These are phyloP conservation scores for Epinotia nisella DNA, from an alignment of 2,888 invertebrate species.

Conservation along the genomic window DNA sequence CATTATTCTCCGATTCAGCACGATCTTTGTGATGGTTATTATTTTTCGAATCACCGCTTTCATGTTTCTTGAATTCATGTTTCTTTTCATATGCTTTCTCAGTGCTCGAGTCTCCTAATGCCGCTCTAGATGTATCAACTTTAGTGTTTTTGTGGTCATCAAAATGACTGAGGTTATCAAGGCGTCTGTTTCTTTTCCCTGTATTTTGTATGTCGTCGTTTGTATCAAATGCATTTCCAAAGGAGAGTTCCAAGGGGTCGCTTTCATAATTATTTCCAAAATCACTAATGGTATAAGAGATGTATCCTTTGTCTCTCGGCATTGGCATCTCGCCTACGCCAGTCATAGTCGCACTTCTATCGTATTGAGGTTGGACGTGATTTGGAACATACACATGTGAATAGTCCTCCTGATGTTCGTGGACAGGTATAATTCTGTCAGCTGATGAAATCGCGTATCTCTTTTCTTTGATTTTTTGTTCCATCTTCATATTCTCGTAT, in stretches of 20 bases:
- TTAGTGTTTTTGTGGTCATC: slow-evolving; percentile 30
- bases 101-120: slow-evolving; percentile 49
- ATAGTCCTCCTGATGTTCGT: slow-evolving; percentile 65
- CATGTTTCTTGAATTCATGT: slow-evolving; percentile 55
- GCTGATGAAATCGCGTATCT: slow-evolving; percentile 56
- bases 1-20: slow-evolving; percentile 54
- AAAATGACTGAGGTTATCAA: slow-evolving; percentile 48
- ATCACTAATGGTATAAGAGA: slow-evolving; percentile 70
- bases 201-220: slow-evolving; percentile 48
- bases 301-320: slow-evolving; percentile 66
- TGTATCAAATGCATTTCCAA: slow-evolving; percentile 65
- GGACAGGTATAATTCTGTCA: slow-evolving; percentile 66
- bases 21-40: slow-evolving; percentile 54
- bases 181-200: slow-evolving; percentile 53
- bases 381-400: slow-evolving; percentile 46
- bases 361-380: slow-evolving; percentile 47
- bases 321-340: slow-evolving; percentile 65
- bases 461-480: slow-evolving; percentile 71
- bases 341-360: slow-evolving; percentile 36
- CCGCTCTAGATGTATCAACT: slow-evolving; percentile 35
- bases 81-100: slow-evolving; percentile 53
- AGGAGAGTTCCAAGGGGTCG: slow-evolving; percentile 63
- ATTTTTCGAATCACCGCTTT: slow-evolving; percentile 54
- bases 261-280: slow-evolving; percentile 64
- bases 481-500: slow-evolving; percentile 61